Evolutionary conservation across 2,797 vertebrate genomes (phyloP).

Genomic region (Lates japonicus): DNA sequence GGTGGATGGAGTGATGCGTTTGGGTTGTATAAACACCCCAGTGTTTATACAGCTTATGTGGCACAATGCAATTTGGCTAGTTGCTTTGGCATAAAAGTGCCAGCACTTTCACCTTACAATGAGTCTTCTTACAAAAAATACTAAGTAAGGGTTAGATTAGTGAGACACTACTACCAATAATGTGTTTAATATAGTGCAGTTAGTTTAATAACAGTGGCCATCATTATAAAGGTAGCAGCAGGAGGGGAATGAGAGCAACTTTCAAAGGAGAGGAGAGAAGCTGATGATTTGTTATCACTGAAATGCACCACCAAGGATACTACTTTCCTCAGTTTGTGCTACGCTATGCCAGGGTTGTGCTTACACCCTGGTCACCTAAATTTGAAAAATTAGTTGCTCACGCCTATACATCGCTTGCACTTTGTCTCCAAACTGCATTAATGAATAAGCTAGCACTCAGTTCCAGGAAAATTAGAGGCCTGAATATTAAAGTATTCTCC

Average conservation of each 20-base stretch:
- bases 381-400: not conserved
- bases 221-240: not conserved
- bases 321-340: conserved; percentile 15
- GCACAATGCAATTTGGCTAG: not conserved
- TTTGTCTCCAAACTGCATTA: conserved; percentile 24
- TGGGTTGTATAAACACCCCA: not conserved
- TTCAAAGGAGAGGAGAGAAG: not conserved
- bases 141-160: not conserved
- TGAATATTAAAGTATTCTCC: conserved; percentile 4
- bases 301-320: conserved; percentile 29
- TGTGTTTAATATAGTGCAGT: not conserved
- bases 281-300: not conserved
- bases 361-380: not conserved
- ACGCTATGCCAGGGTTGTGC: not conserved
- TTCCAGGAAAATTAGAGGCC: conserved; percentile 27
- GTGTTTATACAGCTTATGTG: not conserved
- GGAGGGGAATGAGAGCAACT: not conserved
- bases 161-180: not conserved
- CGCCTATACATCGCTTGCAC: not conserved
- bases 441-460: not conserved
- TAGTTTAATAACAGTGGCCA: not conserved
- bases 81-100: not conserved
- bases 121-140: not conserved
- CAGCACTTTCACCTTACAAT: not conserved
- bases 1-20: not conserved